Evolutionary conservation across 2,888 invertebrate species (phyloP), one percentile per base, ranked within the genome.

Genomic region (Rhamphomyia laevipes): DNA sequence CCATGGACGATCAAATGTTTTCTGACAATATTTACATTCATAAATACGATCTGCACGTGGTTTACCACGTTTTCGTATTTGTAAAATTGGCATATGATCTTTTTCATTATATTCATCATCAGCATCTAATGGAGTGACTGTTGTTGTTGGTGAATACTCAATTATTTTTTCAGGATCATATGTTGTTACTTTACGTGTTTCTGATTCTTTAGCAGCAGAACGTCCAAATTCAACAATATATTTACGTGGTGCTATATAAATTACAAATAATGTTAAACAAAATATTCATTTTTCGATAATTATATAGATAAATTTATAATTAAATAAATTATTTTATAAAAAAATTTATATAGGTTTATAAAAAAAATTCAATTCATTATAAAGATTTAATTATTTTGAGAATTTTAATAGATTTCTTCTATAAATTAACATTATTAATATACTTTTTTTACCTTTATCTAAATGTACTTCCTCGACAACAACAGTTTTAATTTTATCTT

Each of bases 1-100:
- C 83, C 83, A 83, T 9, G 81, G 81, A 7, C 81, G 72, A 64
- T 83, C 80, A 64, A 83, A 84, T 11, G 74, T 74, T 63, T 82
- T 83, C 1, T 74, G 74, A 58, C 83, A 84, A 16, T 59, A 58
- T 2, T 52, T 56, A 52, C 69, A 69, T 12, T 57, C 57, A 47
- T 61, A 63, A 7, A 47, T 51, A 47, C 61, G 61, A 11, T 57
- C 53, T 18, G 11, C 12, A 7, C 40, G 11, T 2, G 18, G 9
- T 16, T 40, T 40, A 40, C 11, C 7, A n/a, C 35, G 35, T 7
- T 35, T 35, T 13, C 35, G n/a, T 35, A n/a, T 35, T n/a, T 13
- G 35, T 35, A 35, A 35, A 35, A 35, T 27, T 27, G 23, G 23
- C 23, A 27, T 27, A 9, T 27, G 23, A 9, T 27, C 23, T 7